These are phyloP conservation scores for Pterostichus madidus DNA, from an alignment of 2,888 invertebrate genomes.

Conservation along the genomic window DNA sequence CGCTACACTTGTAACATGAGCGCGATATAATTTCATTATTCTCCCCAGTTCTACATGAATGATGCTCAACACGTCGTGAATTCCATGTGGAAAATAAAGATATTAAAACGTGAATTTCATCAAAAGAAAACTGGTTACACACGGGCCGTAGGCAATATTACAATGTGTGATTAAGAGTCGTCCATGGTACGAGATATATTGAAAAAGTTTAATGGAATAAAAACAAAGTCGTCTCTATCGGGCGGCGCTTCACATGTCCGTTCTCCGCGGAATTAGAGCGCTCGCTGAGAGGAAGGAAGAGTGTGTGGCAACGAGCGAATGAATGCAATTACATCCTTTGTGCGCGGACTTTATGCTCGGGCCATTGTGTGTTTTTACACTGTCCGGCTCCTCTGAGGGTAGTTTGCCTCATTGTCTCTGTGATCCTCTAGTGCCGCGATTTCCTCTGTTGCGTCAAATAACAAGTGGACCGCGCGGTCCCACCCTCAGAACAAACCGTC, in stretches of 20 bases:
- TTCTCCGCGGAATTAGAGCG: conserved; percentile 3
- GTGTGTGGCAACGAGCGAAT: conserved; percentile 67
- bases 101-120: conserved; percentile 53
- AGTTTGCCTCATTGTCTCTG: conserved; percentile 69
- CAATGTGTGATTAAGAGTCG: conserved; percentile 56
- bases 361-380: conserved; percentile 69
- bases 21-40: conserved; percentile 32
- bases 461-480: conserved; percentile 44
- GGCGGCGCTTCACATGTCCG: conserved; percentile 22
- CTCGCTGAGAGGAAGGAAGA: conserved; percentile 34
- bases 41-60: conserved; percentile 37
- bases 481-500: conserved; percentile 1
- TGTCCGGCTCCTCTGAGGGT: conserved; percentile 68
- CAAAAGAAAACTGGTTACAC: conserved; percentile 44
- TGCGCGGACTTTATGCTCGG: conserved; percentile 63
- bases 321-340: conserved; percentile 69
- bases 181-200: conserved; percentile 32
- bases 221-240: conserved; percentile 50
- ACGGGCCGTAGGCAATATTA: conserved; percentile 37
- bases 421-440: conserved; percentile 66
- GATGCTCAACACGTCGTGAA: conserved; percentile 34
- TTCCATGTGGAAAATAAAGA: conserved; percentile 45
- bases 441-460: conserved; percentile 64
- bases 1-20: conserved; percentile 34
- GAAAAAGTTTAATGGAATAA: conserved; percentile 61